Conservation (phyloP, 2,113 vertebrate species). For the Mirza zaza region DNA sequence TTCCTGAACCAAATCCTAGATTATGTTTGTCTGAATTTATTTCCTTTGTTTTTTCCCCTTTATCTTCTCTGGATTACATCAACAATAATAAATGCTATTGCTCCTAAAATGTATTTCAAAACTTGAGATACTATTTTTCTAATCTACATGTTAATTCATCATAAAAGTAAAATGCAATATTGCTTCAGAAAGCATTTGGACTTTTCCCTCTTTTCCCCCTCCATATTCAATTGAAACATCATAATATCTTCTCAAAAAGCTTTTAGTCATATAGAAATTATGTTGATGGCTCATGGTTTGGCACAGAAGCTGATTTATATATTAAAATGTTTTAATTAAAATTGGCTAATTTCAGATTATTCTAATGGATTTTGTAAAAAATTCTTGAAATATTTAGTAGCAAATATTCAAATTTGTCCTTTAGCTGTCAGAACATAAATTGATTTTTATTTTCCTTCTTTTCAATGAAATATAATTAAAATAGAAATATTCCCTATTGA, state of each 20-base stretch:
- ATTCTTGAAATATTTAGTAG: neutral
- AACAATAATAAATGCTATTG: neutral
- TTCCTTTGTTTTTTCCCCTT: neutral
- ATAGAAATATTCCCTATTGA: constrained; percentile 56
- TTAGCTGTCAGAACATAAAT: constrained; percentile 57
- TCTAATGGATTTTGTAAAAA: constrained; percentile 44
- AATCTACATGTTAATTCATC: neutral
- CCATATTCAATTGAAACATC: neutral
- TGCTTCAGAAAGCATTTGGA: neutral
- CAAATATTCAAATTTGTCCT: neutral
- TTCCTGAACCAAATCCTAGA: neutral
- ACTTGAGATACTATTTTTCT: neutral
- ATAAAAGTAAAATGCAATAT: neutral
- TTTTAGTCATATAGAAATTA: neutral
- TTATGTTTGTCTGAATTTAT: neutral
- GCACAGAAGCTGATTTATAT: neutral
- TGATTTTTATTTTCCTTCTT: constrained; percentile 67
- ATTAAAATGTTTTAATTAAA: neutral
- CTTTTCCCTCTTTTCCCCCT: neutral
- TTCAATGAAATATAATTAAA: constrained; percentile 72
- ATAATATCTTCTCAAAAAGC: neutral
- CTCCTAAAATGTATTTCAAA: neutral
- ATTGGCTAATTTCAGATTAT: neutral
- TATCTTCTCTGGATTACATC: neutral
- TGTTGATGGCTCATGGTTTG: neutral